These are phyloP conservation scores for Sapayoa aenigma DNA, from an alignment of 2,113 vertebrate genomes.

Conservation along the genomic window DNA sequence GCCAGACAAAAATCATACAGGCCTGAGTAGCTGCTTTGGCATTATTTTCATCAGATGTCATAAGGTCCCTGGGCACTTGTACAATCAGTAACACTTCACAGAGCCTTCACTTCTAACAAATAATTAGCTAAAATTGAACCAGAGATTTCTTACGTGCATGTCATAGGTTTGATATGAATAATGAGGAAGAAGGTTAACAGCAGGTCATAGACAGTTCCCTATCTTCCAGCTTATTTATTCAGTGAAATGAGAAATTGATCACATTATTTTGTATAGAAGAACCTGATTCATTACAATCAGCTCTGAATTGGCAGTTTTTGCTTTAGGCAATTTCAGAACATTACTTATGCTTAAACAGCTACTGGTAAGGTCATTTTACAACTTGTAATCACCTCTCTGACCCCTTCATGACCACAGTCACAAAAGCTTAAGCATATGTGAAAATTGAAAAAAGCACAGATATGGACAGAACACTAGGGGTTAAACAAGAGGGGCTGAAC, in stretches of 20 bases:
- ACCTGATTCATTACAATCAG: conserved; percentile 99
- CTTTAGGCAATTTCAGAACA: conserved; percentile 87
- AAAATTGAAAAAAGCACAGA: neutral
- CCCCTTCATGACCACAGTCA: conserved; percentile 78
- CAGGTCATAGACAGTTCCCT: conserved; percentile 87
- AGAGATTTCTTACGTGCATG: conserved; percentile 79
- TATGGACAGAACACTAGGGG: neutral
- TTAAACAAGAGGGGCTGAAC: neutral
- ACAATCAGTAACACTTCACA: conserved; percentile 83
- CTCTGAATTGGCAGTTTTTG: conserved; percentile 93
- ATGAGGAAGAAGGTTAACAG: conserved; percentile 90
- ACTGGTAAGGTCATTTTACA: conserved; percentile 91
- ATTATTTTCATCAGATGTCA: conserved; percentile 73
- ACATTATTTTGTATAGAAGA: conserved; percentile 95
- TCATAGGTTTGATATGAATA: conserved; percentile 91
- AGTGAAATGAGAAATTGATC: conserved; percentile 99
- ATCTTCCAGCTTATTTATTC: conserved; percentile 97
- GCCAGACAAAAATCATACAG: conserved; percentile 65
- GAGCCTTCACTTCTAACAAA: conserved; percentile 81
- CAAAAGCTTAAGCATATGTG: conserved; percentile 29
- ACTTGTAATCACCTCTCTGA: conserved; percentile 89
- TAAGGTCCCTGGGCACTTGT: conserved; percentile 80
- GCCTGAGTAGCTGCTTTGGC: conserved; percentile 23
- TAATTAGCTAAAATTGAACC: conserved; percentile 90
- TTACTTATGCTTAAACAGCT: conserved; percentile 90